Base-by-base conservation (phyloP, 35 echinoderm and acorn worm genomes). In the Holothuria glaberrima region DNA sequence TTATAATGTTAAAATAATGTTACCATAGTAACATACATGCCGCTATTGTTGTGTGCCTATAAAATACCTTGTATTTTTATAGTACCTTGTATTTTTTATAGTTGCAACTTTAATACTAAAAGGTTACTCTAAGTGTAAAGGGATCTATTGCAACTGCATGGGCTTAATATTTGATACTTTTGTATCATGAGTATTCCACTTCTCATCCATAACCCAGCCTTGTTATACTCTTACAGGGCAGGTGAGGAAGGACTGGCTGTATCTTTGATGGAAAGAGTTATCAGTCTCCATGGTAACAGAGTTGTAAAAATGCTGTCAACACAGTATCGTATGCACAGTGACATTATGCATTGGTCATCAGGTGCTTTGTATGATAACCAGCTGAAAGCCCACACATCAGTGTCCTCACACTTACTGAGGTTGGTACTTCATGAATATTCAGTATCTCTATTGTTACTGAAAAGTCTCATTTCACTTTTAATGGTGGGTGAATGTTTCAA, bases 341-440 rank as follows among this genome's bases (percentile, higher is more conserved):
- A 87, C 61, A 98, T 98, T 26, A 98, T 98, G 95, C 35, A 52
- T 54, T 98, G 95, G 95, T 80, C 92, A 29, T 98, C 95, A 58
- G 63, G 86, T 45, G 90, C 91, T 20, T 72, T 98, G 20, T 98
- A 98, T 59, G 62, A 94, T 13, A 64, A 81, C 7, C 91, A 85
- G 71, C 90, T 98, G 17, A 69, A 69, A 69, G 86, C 94, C 9
- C 92, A 94, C 66, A 62, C 89, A 33, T 92, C 95, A 25, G 95
- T 98, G n/a, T 58, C 92, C 12, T 18, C 28, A 38, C 95, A 98
- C 74, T 88, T 98, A 35, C 79, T 98, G 3, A 92, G 91, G 92
- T 93, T 89, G 75, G 78, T 35, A 16, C 10, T 66, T n/a, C 9
- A 54, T 54, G 50, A 54, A 54, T 54, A 54, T 54, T 54, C 50